These are phyloP conservation scores for Chaetorhynchus papuensis DNA, from an alignment of 2,113 vertebrate genomes.

Conservation along the genomic window DNA sequence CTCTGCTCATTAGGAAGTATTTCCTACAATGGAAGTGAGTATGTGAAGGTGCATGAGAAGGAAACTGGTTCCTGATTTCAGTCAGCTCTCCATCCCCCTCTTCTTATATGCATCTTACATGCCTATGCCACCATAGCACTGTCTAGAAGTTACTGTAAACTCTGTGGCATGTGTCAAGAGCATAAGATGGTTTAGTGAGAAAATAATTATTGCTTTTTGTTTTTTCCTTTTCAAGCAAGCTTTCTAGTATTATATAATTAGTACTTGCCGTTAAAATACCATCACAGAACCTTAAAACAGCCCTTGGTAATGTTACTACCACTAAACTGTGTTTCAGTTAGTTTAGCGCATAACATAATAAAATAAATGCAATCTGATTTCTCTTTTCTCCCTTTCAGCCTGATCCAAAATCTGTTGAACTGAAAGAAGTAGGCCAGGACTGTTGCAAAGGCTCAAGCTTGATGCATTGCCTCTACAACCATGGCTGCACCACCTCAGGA, in stretches of 20 bases:
- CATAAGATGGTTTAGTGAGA: not conserved
- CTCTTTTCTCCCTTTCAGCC: not conserved
- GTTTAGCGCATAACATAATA: not conserved
- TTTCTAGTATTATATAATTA: not conserved
- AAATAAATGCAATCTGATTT: not conserved
- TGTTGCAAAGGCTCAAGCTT: not conserved
- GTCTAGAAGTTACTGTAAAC: not conserved
- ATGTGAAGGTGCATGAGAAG: not conserved
- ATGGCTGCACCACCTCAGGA: not conserved
- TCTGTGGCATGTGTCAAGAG: not conserved
- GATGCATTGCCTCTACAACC: not conserved
- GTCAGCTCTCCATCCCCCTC: not conserved
- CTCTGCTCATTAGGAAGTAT: not conserved
- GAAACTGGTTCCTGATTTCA: not conserved
- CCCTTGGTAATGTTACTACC: not conserved
- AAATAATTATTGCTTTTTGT: not conserved
- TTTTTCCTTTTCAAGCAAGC: not conserved
- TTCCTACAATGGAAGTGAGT: not conserved
- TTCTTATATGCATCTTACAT: not conserved
- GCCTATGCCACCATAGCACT: not conserved
- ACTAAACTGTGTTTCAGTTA: not conserved
- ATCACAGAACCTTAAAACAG: not conserved
- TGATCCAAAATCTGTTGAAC: not conserved
- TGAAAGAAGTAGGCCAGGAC: not conserved
- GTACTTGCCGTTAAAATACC: not conserved